A percentile compares a stretch with the other conserved stretches of the same genome.
These are phyloP conservation scores for Papilio polyxenes DNA, from an alignment of 1,140 invertebrate species.

Conservation along the genomic window DNA sequence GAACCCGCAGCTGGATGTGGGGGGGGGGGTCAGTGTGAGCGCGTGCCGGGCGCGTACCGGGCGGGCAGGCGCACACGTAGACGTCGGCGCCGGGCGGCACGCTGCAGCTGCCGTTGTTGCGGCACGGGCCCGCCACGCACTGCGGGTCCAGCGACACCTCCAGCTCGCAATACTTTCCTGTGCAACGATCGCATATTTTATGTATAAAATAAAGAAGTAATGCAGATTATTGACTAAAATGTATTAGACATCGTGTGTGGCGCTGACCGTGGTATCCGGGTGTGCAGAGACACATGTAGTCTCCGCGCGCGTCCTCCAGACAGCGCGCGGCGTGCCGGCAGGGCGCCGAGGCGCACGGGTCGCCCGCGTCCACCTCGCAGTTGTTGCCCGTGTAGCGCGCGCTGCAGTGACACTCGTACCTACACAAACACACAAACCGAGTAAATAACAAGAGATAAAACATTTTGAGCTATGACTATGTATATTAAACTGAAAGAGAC, in stretches of 20 bases:
- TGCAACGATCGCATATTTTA: not conserved
- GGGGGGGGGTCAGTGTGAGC: not conserved
- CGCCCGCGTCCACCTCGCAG: conserved; percentile 89
- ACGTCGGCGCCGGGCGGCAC: conserved; percentile 80
- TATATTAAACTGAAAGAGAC: conserved; percentile 43
- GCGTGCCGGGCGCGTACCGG: conserved; percentile 65
- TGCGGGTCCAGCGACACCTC: conserved; percentile 85
- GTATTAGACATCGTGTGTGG: not conserved
- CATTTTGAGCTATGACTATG: not conserved
- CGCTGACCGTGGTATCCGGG: conserved; percentile 84
- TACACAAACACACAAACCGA: conserved; percentile 44
- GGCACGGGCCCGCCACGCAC: conserved; percentile 88
- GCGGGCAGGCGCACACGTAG: conserved; percentile 82
- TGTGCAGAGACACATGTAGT: conserved; percentile 88
- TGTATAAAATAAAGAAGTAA: not conserved
- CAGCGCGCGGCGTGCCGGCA: conserved; percentile 90
- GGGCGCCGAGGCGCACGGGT: conserved; percentile 85
- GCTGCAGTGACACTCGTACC: conserved; percentile 90
- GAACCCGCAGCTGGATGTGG: not conserved
- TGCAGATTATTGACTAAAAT: too few relatives aligned
- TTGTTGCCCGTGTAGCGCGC: conserved; percentile 91
- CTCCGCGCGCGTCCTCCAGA: conserved; percentile 85
- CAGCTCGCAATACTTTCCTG: conserved; percentile 89
- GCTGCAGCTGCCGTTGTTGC: conserved; percentile 86
- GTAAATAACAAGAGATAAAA: not conserved